Evolutionary conservation across 1,140 invertebrate species (phyloP).

Genomic region (Zaprionus capensis): DNA sequence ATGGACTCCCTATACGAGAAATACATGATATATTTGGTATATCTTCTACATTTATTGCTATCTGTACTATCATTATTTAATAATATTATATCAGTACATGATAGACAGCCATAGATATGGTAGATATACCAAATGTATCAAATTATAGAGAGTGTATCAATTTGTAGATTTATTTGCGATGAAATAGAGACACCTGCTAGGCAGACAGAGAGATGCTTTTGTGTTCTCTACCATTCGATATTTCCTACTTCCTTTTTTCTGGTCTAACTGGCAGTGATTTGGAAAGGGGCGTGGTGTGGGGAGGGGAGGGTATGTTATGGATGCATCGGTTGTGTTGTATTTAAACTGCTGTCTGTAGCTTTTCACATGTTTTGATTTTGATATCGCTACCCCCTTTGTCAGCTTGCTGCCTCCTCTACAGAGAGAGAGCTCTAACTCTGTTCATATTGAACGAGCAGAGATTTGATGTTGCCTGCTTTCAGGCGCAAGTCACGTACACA

Average conservation of each 20-base stretch:
- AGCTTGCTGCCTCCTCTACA: not conserved
- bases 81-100: no score
- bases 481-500: constrained; percentile 69
- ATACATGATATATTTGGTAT: no score
- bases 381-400: constrained; percentile 39
- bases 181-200: not conserved
- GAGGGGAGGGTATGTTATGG: constrained; percentile 5
- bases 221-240: not conserved
- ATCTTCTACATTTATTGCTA: no score
- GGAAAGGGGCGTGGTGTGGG: not conserved
- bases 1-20: no score
- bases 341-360: constrained; percentile 67
- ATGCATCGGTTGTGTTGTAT: constrained; percentile 46
- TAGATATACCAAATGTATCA: not conserved
- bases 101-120: no score
- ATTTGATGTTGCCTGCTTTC: constrained; percentile 68
- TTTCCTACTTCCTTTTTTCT: constrained; percentile 3
- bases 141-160: not conserved
- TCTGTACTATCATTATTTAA: no score
- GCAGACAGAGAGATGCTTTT: not conserved
- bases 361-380: constrained; percentile 78
- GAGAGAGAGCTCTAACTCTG: not conserved
- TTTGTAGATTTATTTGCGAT: not conserved
- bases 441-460: constrained; percentile 62
- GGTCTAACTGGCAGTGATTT: not conserved